Base-by-base conservation (phyloP, 2,888 invertebrate species). In the Napeogenes inachia region DNA sequence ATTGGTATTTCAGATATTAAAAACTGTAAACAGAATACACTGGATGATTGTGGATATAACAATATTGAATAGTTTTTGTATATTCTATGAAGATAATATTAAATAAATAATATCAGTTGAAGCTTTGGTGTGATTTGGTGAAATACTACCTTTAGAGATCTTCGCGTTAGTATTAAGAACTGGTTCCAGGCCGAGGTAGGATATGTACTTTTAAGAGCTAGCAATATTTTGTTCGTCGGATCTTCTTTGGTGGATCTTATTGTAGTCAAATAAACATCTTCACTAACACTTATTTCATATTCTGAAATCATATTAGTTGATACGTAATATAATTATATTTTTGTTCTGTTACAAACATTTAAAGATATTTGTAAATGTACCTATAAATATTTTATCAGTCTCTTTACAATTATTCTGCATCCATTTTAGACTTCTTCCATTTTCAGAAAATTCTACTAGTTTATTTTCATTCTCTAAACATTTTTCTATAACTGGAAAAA, bases 401-500 rank as follows among this genome's bases (percentile, higher is more conserved):
- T 84, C 82, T 71, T 78, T 71, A 66, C 76, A 70, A 71, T 79
- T 72, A 66, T 78, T 80, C 66, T 78, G 73, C 58, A 78, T 75
- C 87, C 88, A 90, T 56, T 73, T 70, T 56, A 72, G 73, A 67
- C 73, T 81, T 66, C 73, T 85, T 46, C 89, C 89, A 68, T 89
- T 90, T 72, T 79, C 68, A 33, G 86, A 84, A 64, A 72, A 74
- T 63, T 77, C 66, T 54, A 86, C 84, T 68, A 89, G 71, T 54
- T 75, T 68, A 54, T 78, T 72, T 54, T 81, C 78, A 60, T 84
- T 78, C 33, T 84, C 84, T 57, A 68, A 73, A 66, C 84, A 83
- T 78, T 81, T 82, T 80, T 90, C 89, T 68, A 90, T 87, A 73
- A 89, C 89, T 90, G 84, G 67, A 84, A 85, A 46, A 85, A 46